A percentile compares a stretch with the other conserved stretches of the same genome.
Evolutionary conservation across 64 coral and sea anemone species (phyloP).

Genomic region (Porites lutea): DNA sequence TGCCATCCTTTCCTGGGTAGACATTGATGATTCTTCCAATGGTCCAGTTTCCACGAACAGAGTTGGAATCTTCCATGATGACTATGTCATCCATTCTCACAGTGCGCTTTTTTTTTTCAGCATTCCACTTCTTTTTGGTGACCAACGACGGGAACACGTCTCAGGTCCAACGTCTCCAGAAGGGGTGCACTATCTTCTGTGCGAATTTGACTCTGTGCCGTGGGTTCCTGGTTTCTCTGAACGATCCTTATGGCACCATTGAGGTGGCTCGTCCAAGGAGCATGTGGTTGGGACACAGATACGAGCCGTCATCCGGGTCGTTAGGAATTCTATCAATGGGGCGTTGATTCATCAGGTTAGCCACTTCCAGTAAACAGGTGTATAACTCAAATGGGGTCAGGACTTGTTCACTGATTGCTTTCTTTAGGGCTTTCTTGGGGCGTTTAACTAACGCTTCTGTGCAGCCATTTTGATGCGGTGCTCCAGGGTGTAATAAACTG

Average conservation of each 20-base stretch:
- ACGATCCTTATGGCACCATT: conserved; percentile 38
- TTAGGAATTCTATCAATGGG: conserved; percentile 5
- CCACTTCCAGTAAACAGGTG: conserved; percentile 30
- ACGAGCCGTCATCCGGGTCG: conserved; percentile 32
- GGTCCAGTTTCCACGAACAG: conserved; percentile 61
- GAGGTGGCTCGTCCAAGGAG: conserved; percentile 30
- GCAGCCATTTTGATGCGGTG: conserved; percentile 75
- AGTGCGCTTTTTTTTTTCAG: conserved; percentile 34
- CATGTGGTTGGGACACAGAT: conserved; percentile 68
- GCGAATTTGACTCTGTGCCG: conserved; percentile 50
- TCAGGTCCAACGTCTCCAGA: neutral
- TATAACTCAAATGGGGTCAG: conserved; percentile 33
- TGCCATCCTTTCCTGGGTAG: conserved; percentile 41
- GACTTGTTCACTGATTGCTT: neutral
- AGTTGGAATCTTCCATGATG: conserved; percentile 45
- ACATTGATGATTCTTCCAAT: conserved; percentile 49
- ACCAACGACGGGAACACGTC: conserved; percentile 66
- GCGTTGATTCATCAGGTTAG: conserved; percentile 50
- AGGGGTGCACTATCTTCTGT: conserved; percentile 42
- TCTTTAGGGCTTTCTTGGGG: conserved; percentile 66
- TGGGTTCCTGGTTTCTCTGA: conserved; percentile 29
- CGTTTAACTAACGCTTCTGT: conserved; percentile 64
- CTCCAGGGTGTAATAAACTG: conserved; percentile 50
- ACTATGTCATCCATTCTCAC: conserved; percentile 37
- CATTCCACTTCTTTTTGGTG: conserved; percentile 36